Evolutionary conservation across 64 coral and sea anemone species (phyloP).

Genomic region (Porites lutea): DNA sequence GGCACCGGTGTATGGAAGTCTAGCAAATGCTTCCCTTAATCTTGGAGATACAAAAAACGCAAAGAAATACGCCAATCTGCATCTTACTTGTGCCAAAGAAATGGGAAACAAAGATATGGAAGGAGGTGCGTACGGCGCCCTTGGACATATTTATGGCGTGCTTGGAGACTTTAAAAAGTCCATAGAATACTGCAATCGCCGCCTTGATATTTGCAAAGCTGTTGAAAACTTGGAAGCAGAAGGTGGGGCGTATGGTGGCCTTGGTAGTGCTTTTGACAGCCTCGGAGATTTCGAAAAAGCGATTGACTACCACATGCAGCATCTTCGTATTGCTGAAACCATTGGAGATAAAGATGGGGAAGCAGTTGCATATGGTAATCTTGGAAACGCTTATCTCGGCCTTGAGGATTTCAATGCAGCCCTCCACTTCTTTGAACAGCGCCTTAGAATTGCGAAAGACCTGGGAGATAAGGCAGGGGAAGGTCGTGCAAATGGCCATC

Average conservation of each 20-base stretch:
- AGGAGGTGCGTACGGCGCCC: too few relatives aligned
- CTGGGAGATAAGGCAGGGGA: neutral
- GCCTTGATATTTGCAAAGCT: neutral
- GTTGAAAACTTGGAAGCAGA: neutral
- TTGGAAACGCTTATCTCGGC: neutral
- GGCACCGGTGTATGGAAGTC: too few relatives aligned
- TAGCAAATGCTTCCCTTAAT: too few relatives aligned
- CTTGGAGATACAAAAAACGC: too few relatives aligned
- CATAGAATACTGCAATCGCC: neutral
- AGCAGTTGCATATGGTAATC: neutral
- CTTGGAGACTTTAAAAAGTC: neutral
- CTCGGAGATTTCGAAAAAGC: neutral
- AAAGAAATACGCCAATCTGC: too few relatives aligned
- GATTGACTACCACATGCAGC: neutral
- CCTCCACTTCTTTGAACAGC: neutral
- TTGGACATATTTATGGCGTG: neutral
- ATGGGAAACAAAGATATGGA: too few relatives aligned
- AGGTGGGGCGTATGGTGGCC: neutral
- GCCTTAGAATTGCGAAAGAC: constrained; percentile 5
- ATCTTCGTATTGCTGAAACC: neutral
- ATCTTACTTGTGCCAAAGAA: too few relatives aligned
- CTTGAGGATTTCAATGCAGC: constrained; percentile 10
- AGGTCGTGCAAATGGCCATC: neutral
- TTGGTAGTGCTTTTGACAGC: neutral
- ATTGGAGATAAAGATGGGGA: neutral